A percentile compares a stretch with the other conserved stretches of the same genome.
phyloP scores from a whole-genome alignment of 2,797 vertebrate genomes.

The Carduelis carduelis region DNA sequence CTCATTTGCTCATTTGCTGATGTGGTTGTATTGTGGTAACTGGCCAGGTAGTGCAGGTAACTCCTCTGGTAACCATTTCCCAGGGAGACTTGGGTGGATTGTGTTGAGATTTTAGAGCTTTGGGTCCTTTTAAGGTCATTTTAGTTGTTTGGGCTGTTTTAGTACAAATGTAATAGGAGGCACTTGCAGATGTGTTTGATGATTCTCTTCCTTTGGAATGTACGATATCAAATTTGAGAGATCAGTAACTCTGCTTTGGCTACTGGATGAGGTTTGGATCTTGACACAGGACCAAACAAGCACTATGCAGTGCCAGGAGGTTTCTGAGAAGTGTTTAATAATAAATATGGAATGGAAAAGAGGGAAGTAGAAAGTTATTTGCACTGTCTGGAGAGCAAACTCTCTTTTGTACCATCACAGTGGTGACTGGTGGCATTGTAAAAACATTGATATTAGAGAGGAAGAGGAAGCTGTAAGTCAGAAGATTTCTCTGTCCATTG shows the following conservation, averaged over 20 bases:
- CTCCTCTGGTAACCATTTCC: not conserved
- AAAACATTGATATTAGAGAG: not conserved
- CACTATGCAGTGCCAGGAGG: too few species aligned
- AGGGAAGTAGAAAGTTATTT: not conserved
- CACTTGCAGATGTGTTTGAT: not conserved
- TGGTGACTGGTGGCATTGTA: not conserved
- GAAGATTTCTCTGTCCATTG: not conserved
- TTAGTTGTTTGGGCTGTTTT: not conserved
- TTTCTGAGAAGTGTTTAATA: not conserved
- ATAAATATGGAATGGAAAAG: not conserved
- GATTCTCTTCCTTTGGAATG: rapidly evolving
- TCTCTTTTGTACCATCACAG: not conserved
- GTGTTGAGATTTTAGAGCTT: not conserved
- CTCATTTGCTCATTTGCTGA: not conserved
- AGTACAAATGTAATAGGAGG: not conserved
- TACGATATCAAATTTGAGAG: not conserved
- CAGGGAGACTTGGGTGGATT: not conserved
- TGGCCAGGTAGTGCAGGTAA: not conserved
- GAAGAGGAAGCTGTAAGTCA: not conserved
- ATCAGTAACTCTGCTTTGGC: not conserved
- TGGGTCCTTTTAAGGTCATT: not conserved
- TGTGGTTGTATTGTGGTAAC: rapidly evolving
- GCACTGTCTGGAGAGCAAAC: not conserved
- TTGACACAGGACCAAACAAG: not conserved
- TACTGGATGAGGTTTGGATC: not conserved